These are phyloP conservation scores for Microtus pennsylvanicus DNA, from an alignment of 2,113 vertebrate genomes.

Conservation along the genomic window DNA sequence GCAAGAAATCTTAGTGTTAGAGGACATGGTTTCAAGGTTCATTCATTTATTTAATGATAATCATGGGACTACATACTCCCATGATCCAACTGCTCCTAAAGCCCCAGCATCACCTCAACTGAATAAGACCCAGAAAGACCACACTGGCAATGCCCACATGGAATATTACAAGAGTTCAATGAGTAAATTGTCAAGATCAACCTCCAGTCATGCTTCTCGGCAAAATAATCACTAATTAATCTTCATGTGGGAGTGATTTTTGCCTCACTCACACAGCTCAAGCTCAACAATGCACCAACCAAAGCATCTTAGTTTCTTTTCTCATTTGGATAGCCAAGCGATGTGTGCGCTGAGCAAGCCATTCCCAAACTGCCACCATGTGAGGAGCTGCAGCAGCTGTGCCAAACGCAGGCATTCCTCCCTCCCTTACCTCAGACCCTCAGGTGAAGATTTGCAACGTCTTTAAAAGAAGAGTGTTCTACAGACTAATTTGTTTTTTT, in stretches of 20 bases:
- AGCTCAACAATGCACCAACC: slow-evolving; percentile 29
- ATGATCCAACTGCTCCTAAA: not conserved
- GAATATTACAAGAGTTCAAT: slow-evolving; percentile 47
- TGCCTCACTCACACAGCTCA: slow-evolving; percentile 45
- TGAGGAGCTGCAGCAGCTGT: not conserved
- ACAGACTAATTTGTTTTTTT: not conserved
- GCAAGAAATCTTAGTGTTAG: not conserved
- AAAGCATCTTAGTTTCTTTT: slow-evolving; percentile 30
- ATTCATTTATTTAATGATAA: not conserved
- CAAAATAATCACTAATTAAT: slow-evolving; percentile 65
- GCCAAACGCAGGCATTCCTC: not conserved
- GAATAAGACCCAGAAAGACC: not conserved
- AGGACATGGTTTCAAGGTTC: not conserved
- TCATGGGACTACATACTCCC: not conserved
- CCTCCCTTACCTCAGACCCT: not conserved
- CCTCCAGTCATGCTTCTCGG: slow-evolving; percentile 6
- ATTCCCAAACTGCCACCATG: not conserved
- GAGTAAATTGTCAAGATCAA: slow-evolving; percentile 59
- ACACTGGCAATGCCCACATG: not conserved
- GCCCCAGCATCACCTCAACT: not conserved
- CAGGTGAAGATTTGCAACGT: not conserved
- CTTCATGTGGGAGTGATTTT: slow-evolving; percentile 30
- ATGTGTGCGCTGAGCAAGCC: not conserved
- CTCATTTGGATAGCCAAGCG: not conserved
- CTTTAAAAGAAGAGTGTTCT: slow-evolving; percentile 25